Evolutionary conservation across 2,797 vertebrate species (phyloP), one percentile per base, ranked within the genome.

Genomic region (Synaphobranchus kaupii): DNA sequence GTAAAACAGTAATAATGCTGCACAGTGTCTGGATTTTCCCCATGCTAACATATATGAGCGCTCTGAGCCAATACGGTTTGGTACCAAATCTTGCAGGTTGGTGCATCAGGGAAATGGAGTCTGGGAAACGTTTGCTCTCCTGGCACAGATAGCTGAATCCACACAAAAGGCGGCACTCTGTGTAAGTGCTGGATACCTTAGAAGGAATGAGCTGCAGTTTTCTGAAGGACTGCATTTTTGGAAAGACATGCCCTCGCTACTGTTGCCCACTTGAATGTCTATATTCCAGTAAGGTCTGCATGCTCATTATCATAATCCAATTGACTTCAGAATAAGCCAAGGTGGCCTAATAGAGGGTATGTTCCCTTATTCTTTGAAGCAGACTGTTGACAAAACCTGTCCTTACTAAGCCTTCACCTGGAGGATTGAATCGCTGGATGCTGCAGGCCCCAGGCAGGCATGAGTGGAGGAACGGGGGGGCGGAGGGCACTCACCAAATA

Each of bases 401-500:
- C 39, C 80, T 48, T 25, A 44, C 7, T 1, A 13, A 52, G 48
- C 47, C 17, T n/a, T 4, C 82, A 54, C 25, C n/a, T n/a, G 50
- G 48, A 34, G 48, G 52, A 56, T 13, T 31, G 25, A 13, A 31
- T 83, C 44, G 39, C 22, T 44, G 78, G 39, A 10, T 87, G 6
- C 22, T 48, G 63, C 58, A 34, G 76, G 31, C 58, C 68, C 28
- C 76, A 73, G 20, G 10, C 60, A 44, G 50, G 83, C 60, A 84
- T 6, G 73, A 44, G 48, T 48, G 34, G 34, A 80, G 84, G 28
- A 44, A 5, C 15, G 28, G 81, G 10, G 34, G n/a, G 10, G 71
- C 3, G 71, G n/a, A 60, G 78, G 48, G 28, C 31, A 92, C 94
- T 94, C 90, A 95, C 94, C 94, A 9, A 95, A 95, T 60, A 95